Evolutionary conservation across 2,797 vertebrate genomes (phyloP), one percentile per base, ranked within the genome.

Genomic region (Botia kubotai): DNA sequence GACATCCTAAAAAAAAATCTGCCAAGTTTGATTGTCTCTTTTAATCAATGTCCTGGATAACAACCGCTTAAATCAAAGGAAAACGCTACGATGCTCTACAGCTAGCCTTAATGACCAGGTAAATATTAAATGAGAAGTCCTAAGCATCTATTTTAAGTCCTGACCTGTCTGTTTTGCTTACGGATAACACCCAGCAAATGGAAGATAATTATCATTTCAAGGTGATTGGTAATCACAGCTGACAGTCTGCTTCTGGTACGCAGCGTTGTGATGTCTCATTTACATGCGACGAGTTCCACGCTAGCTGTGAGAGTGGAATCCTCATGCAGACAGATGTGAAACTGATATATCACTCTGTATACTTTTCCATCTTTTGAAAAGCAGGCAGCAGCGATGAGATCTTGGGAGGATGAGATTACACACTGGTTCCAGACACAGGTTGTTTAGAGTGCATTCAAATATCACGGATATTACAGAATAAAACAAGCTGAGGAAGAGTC

Each of bases 181-280:
- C 4, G 4, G 50, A 75, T 66, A 75, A 57, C 69, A 75, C 78
- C 58, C 68, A 71, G 75, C 48, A 81, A 81, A 84, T 81, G 79
- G 79, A 77, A 78, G 72, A 73, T 85, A 78, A 85, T 85, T 81
- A 83, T 85, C 71, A 81, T 85, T 58, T 85, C 74, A 85, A 83
- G 77, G 77, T 79, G 46, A 69, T 36, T 69, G 68, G 84, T 69
- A 84, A 84, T 84, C 78, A 77, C 60, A 50, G 82, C 79, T 84
- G 82, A 84, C 79, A 84, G 82, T 23, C 69, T 50, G 79, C 77
- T 71, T 39, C 62, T 69, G 29, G 60, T 81, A 73, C 67, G 33
- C 69, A 14, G 55, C 39, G 66, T 77, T 76, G 67, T 80, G 73
- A 81, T 77, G 79, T 84, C 82, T 84, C 74, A 69, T 84, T 72